A percentile compares a stretch with the other conserved stretches of the same genome.
Conservation (phyloP, 2,888 invertebrate species). For the Aphodius granarius region DNA sequence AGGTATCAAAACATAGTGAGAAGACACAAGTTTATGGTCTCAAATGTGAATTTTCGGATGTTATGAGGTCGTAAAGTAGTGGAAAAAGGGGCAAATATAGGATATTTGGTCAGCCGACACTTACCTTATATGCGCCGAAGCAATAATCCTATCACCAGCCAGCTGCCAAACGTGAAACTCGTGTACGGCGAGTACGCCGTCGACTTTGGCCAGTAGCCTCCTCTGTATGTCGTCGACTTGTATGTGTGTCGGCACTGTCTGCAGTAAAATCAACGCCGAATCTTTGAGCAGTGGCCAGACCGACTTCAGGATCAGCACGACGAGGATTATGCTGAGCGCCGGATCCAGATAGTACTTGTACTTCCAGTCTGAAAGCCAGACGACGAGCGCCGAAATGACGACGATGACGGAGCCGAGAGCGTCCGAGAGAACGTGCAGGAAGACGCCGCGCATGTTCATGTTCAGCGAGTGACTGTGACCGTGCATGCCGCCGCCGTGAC, state of each 20-base stretch:
- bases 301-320: slow-evolving; percentile 81
- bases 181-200: slow-evolving; percentile 94
- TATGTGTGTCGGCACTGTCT: slow-evolving; percentile 98
- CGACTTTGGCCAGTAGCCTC: slow-evolving; percentile 83
- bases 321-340: slow-evolving; percentile 86
- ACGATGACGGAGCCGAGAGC: slow-evolving; percentile 95
- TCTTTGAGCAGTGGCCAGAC: slow-evolving; percentile 93
- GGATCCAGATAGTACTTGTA: slow-evolving; percentile 92
- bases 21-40: too few relatives aligned
- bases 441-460: slow-evolving; percentile 99
- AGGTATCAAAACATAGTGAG: too few relatives aligned
- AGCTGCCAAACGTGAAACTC: slow-evolving; percentile 99
- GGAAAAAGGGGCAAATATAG: too few relatives aligned
- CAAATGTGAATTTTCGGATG: too few relatives aligned
- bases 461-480: slow-evolving; percentile 71
- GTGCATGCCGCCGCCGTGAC: slow-evolving; percentile 55
- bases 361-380: slow-evolving; percentile 80
- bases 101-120: too few relatives aligned
- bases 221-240: slow-evolving; percentile 91
- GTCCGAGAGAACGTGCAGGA: slow-evolving; percentile 95
- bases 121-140: slow-evolving; percentile 93
- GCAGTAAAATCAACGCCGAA: slow-evolving; percentile 91
- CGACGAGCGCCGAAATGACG: slow-evolving; percentile 74
- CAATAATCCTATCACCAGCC: slow-evolving; percentile 94
- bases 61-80: too few relatives aligned